Percentiles rank a stretch among this genome's conserved stretches.
Conservation (phyloP, 2,797 vertebrate species). For the Pangasius krempfi region DNA sequence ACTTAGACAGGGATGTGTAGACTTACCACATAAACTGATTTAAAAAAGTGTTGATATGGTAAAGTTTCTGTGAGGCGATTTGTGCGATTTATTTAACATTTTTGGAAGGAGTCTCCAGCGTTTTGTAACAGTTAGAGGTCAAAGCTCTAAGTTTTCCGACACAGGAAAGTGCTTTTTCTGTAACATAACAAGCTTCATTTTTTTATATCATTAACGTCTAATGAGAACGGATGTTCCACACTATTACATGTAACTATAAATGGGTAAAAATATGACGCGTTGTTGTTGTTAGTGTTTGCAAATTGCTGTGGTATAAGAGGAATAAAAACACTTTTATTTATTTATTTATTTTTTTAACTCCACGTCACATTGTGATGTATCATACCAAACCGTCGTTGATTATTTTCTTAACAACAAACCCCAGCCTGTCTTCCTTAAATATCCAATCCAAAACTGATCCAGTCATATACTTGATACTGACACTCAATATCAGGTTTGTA, state of each 20-base stretch:
- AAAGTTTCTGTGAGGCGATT: not conserved
- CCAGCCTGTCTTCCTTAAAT: not conserved
- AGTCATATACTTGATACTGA: not conserved
- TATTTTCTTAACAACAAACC: not conserved
- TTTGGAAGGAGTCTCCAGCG: not conserved
- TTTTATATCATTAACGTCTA: not conserved
- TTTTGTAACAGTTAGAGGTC: not conserved
- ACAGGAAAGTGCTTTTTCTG: not conserved
- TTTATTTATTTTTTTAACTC: too few species aligned
- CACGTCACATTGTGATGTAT: not conserved
- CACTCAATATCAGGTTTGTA: not conserved
- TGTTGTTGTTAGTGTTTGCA: not conserved
- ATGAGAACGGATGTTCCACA: not conserved
- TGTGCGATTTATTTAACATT: not conserved
- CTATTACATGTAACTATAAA: not conserved
- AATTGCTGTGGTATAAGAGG: not conserved
- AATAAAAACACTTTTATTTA: not conserved
- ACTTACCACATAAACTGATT: not conserved
- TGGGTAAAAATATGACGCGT: not conserved
- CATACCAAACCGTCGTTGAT: not conserved
- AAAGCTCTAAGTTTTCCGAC: not conserved
- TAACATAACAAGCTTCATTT: not conserved
- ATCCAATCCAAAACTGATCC: not conserved
- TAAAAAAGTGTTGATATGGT: not conserved
- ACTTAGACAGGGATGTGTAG: not conserved